Conservation (phyloP, 2,797 vertebrate genomes). For the Sebastes iracundus region DNA sequence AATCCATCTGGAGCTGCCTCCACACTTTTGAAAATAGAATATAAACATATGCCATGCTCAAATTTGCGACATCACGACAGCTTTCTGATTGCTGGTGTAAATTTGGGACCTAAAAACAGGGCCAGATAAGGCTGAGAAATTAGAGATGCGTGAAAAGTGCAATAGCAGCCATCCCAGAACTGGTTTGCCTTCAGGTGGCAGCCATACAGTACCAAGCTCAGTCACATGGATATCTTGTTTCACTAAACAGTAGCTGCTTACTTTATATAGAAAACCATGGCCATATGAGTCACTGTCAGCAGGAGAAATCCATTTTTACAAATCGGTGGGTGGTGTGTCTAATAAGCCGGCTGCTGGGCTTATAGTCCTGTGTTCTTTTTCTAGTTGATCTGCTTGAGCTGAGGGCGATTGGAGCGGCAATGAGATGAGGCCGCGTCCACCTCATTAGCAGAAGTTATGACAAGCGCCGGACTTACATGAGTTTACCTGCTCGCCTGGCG, state of each 20-base stretch:
- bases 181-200: slow-evolving; percentile 1
- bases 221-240: slow-evolving; percentile 6
- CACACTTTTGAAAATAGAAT: slow-evolving; percentile 12
- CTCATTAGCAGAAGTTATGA: slow-evolving; percentile 44
- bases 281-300: slow-evolving; percentile 51
- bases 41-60: not conserved
- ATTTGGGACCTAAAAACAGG: not conserved
- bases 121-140: not conserved
- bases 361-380: slow-evolving; percentile 22
- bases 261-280: slow-evolving; percentile 36
- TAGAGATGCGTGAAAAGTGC: not conserved
- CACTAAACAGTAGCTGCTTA: slow-evolving; percentile 23
- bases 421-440: not conserved
- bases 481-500: slow-evolving; percentile 11
- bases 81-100: not conserved
- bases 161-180: slow-evolving; percentile 4
- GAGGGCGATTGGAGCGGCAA: not conserved
- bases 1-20: slow-evolving; percentile 1
- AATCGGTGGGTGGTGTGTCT: slow-evolving; percentile 48
- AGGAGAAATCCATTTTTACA: slow-evolving; percentile 42
- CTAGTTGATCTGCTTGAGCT: slow-evolving; percentile 29
- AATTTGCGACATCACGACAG: not conserved
- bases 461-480: not conserved
- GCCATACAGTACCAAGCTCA: not conserved
- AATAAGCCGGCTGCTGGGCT: slow-evolving; percentile 44